Evolutionary conservation across 2,888 invertebrate species (phyloP).

Genomic region (Xylota sylvarum): DNA sequence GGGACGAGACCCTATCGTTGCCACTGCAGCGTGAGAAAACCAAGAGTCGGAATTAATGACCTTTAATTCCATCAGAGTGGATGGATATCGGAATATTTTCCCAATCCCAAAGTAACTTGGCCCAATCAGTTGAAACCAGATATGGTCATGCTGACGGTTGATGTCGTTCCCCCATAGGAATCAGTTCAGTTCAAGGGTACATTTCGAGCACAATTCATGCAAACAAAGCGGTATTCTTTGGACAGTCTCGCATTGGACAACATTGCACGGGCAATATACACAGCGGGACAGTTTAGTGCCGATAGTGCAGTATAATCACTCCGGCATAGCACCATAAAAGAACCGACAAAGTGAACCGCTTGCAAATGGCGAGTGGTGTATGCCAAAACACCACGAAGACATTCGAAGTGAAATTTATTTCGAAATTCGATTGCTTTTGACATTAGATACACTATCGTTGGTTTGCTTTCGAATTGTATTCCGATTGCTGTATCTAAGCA

Average conservation of each 20-base stretch:
- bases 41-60: constrained; percentile 40
- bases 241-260: not conserved
- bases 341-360: constrained; percentile 43
- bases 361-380: constrained; percentile 23
- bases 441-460: constrained; percentile 13
- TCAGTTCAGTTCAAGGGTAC: constrained; percentile 44
- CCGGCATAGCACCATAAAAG: constrained; percentile 29
- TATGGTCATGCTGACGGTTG: constrained; percentile 50
- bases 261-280: constrained; percentile 9
- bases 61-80: constrained; percentile 14
- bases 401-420: constrained; percentile 36
- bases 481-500: too few species aligned
- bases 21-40: constrained; percentile 63
- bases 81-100: constrained; percentile 35
- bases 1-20: constrained; percentile 30
- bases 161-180: constrained; percentile 44
- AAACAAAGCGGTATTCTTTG: constrained; percentile 37
- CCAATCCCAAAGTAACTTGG: constrained; percentile 10
- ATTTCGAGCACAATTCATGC: constrained; percentile 40
- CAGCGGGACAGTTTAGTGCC: constrained; percentile 21
- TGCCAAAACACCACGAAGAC: constrained; percentile 15
- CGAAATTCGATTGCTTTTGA: constrained; percentile 17
- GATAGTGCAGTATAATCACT: constrained; percentile 30
- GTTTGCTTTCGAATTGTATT: not conserved
- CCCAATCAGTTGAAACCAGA: constrained; percentile 50